Base-by-base conservation (phyloP, 37 sponge, comb jelly and placozoan species). In the Beroe forskalii region DNA sequence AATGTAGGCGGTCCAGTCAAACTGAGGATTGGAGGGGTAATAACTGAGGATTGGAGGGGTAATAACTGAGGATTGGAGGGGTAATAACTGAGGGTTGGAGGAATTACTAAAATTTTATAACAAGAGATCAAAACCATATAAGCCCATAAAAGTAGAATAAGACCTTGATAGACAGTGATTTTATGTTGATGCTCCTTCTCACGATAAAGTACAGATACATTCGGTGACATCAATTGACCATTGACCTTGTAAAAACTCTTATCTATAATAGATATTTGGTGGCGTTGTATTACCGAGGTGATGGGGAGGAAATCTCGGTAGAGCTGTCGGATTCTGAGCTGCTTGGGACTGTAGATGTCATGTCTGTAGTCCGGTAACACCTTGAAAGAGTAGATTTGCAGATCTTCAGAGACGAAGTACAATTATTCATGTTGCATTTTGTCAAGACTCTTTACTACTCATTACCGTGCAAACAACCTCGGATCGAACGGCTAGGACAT, bases 301-400 rank as follows among this genome's bases (percentile, higher is more conserved):
- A 80, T 23, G 22, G 86, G 86, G 3, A 80, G 55, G 28, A 23
- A 44, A 42, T 80, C 86, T 23, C 55, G 28, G 86, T 80, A 80
- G 43, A 80, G 86, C 27, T 44, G 20, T 28, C 48, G 23, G 12
- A 80, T 20, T 80, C 27, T 80, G 4, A 80, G n/a, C 48, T 38
- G 43, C 27, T 80, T 80, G 4, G 86, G 55, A 17, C 12, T 42
- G 86, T 80, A 80, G 20, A 80, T 43, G 30, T 80, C 86, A 23
- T 41, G 40, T 27, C 86, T 41, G 25, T 37, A 80, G 27, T 80
- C 86, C 1, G 86, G 86, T 43, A 48, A 48, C 6, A 48, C 55
- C 55, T 48, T n/a, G n/a, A n/a, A n/a, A n/a, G n/a, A n/a, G n/a
- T n/a, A n/a, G n/a, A n/a, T n/a, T n/a, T n/a, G n/a, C n/a, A n/a